phyloP scores from a whole-genome alignment of 2,888 invertebrate species.

The Gymnocheta viridis region DNA sequence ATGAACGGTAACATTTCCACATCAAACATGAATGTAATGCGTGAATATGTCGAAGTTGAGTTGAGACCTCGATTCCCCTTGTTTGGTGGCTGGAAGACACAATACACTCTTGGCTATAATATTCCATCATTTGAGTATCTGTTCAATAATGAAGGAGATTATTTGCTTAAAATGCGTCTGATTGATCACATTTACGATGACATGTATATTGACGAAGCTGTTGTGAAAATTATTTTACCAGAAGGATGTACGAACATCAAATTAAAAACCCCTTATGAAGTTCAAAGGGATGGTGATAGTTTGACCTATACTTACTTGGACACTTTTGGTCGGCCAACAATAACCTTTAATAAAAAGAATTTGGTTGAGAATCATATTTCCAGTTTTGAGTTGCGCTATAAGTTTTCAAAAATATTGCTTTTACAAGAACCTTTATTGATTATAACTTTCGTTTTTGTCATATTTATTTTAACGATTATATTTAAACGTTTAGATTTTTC shows the following conservation, averaged over 20 bases:
- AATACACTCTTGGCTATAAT: slow-evolving; percentile 98
- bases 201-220: slow-evolving; percentile 95
- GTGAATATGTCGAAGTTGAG: slow-evolving; percentile 97
- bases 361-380: slow-evolving; percentile 98
- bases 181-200: slow-evolving; percentile 98
- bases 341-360: slow-evolving; percentile 91
- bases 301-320: slow-evolving; percentile 97
- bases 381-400: slow-evolving; percentile 94
- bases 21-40: slow-evolving; percentile 92
- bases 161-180: slow-evolving; percentile 94
- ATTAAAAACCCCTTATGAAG: slow-evolving; percentile 90
- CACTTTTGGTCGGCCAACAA: slow-evolving; percentile 94
- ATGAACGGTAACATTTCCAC: slow-evolving; percentile 99
- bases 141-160: slow-evolving; percentile 90
- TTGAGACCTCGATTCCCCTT: slow-evolving; percentile 98
- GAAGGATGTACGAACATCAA: slow-evolving; percentile 94
- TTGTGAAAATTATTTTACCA: slow-evolving; percentile 95
- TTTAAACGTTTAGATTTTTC: slow-evolving; percentile 98
- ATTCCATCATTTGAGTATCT: slow-evolving; percentile 98
- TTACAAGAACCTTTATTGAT: slow-evolving; percentile 96
- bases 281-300: slow-evolving; percentile 88
- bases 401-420: slow-evolving; percentile 92
- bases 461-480: slow-evolving; percentile 95
- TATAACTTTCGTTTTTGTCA: slow-evolving; percentile 91
- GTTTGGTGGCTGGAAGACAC: slow-evolving; percentile 99